Evolutionary conservation across 2,888 invertebrate species (phyloP).

Genomic region (Protonemura montana): DNA sequence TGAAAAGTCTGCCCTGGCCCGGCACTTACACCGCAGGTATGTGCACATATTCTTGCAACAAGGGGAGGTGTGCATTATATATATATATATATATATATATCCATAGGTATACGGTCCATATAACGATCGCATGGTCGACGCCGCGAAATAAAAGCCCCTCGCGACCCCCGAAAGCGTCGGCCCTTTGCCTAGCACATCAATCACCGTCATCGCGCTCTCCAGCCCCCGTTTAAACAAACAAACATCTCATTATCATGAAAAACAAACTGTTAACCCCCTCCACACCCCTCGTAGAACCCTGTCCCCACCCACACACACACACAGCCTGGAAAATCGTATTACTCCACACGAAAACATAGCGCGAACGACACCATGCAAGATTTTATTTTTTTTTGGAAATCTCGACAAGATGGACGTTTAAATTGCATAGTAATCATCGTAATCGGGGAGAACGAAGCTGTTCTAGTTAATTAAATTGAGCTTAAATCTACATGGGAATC

Average conservation of each 20-base stretch:
- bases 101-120: neutral
- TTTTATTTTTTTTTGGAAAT: neutral
- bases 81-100: too few relatives aligned
- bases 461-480: neutral
- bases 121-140: neutral
- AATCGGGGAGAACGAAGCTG: neutral
- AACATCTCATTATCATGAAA: slow-evolving; percentile 47
- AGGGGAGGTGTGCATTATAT: too few relatives aligned
- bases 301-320: neutral
- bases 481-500: neutral
- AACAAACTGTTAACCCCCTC: slow-evolving; percentile 43
- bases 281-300: too few relatives aligned
- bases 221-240: slow-evolving; percentile 46
- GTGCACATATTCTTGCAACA: too few relatives aligned
- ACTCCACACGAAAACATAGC: neutral
- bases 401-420: neutral
- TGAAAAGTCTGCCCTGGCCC: too few relatives aligned
- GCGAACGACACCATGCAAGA: neutral
- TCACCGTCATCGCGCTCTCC: neutral
- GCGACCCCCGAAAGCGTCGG: neutral
- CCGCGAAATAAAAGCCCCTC: neutral
- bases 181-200: neutral
- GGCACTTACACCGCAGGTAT: too few relatives aligned
- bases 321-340: neutral
- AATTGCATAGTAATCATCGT: neutral